Base-by-base conservation (phyloP, 2,113 vertebrate genomes). In the Tonatia bakeri region DNA sequence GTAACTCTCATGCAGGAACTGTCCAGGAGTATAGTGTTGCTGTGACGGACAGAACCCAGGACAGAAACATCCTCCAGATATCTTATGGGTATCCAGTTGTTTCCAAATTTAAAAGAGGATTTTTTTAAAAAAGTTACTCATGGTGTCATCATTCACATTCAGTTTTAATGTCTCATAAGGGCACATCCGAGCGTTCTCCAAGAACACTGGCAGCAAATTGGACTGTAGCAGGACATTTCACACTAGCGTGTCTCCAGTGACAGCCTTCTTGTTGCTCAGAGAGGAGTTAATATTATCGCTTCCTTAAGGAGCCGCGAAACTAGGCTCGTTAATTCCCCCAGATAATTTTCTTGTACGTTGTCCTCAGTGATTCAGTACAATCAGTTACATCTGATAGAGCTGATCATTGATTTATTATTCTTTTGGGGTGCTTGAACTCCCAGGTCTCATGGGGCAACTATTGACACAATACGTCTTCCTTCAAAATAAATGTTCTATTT, bases 321-420 rank as follows among this genome's bases (percentile, higher is more conserved):
- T 94, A 97, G 54, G 28, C 73, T 96, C 73, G 79, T 97, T 95
- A 97, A 87, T 82, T 87, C 92, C 90, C 77, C 3, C 1, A 72
- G 72, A 56, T 97, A 90, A 87, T 87, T 56, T 20, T 84, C 87
- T 85, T 94, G 11, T 81, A 26, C 15, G 59, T 95, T 96, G 92
- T 76, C 92, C 50, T 61, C 36, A 33, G 33, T 73, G 28, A 87
- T 96, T 26, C 69, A 96, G 19, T 87, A 13, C 43, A 77, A 20
- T 95, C 88, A 82, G 47, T 81, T 98, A 86, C 9, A 13, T 92
- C 67, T 52, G 31, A 94, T 96, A 69, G 54, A 92, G 56, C 45
- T 83, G 69, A 86, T 90, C 64, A 54, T 40, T 96, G 93, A 93
- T 75, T 91, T 94, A 70, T 95, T 81, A 59, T 89, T 79, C 90